A percentile compares a stretch with the other conserved stretches of the same genome.
Conservation (phyloP, 2,888 invertebrate species). For the Hofmannophila pseudospretella region DNA sequence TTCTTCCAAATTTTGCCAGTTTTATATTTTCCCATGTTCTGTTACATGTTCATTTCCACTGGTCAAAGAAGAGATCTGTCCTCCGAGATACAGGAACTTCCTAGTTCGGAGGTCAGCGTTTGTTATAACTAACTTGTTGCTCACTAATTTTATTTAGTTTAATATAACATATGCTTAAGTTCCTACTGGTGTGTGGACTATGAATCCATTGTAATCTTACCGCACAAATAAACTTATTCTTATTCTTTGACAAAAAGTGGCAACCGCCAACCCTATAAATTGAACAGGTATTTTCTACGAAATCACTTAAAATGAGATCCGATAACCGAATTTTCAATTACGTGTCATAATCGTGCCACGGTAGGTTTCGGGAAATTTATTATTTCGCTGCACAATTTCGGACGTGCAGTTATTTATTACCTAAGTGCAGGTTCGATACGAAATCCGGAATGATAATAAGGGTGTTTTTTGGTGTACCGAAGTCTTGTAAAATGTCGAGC, state of each 20-base stretch:
- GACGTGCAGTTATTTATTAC: constrained; percentile 52
- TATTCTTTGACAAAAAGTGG: neutral
- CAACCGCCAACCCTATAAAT: constrained; percentile 37
- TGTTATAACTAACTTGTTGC: too few species aligned
- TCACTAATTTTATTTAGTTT: too few species aligned
- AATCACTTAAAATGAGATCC: constrained; percentile 58
- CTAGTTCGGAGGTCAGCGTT: too few species aligned
- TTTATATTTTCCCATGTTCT: too few species aligned
- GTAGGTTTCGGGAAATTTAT: constrained; percentile 59
- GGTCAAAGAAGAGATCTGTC: too few species aligned
- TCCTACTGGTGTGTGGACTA: too few species aligned
- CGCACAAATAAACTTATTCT: too few species aligned
- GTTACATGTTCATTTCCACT: too few species aligned
- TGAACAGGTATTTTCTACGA: constrained; percentile 51
- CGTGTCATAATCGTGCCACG: constrained; percentile 65
- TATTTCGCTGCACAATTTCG: constrained; percentile 57
- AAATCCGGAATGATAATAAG: constrained; percentile 20
- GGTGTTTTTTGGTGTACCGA: constrained; percentile 1
- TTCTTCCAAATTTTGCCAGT: too few species aligned
- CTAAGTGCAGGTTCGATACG: constrained; percentile 28
- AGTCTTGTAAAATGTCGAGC: neutral
- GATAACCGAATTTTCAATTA: constrained; percentile 74
- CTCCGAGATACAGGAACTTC: too few species aligned
- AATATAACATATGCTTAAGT: too few species aligned
- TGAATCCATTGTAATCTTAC: too few species aligned